Evolutionary conservation across 2,888 invertebrate genomes (phyloP), one percentile per base, ranked within the genome.

Genomic region (Drosophila nr. medialis): DNA sequence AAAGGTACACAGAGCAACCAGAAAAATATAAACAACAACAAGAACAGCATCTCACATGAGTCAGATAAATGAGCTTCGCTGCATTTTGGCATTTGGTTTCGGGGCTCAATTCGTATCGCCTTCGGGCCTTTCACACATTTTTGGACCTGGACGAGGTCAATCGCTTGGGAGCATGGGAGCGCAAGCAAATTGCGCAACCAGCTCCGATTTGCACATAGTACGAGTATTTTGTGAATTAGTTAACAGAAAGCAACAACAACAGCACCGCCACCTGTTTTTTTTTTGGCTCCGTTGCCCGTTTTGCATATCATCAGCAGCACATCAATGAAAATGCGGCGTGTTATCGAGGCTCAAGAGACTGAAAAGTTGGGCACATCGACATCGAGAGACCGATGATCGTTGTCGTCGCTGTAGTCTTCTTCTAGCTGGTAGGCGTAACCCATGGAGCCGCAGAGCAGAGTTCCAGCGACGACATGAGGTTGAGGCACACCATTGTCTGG

Each of bases 401-500:
- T n/a, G 50, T 40, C 42, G 56, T 42, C 30, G 40, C 30, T 21
- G 30, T 56, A 29, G 40, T 40, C 42, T 30, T 42, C 56, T 62
- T 54, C 62, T 72, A 68, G 63, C 61, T 70, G 64, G 72, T 71
- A 63, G 78, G 78, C 80, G 78, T 80, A 66, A 79, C 78, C 78
- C 34, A 53, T 78, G 78, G 69, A 78, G 69, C 65, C 74, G 54
- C 40, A 38, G 54, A 24, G 58, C 27, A 48, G 24, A 54, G 34
- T 63, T 65, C 60, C 78, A 71, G 80, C 85, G 84, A 88, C 88
- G 85, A 85, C 88, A 81, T 79, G 80, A 85, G 87, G 83, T 77
- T 81, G 67, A 72, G 77, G 72, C 73, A 54, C 74, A 75, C 88
- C 90, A 91, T 91, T 91, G 91, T 91, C 91, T 91, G 90, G 75